Base-by-base conservation (phyloP, 2,113 vertebrate genomes). In the Myrmophylax atrothorax region DNA sequence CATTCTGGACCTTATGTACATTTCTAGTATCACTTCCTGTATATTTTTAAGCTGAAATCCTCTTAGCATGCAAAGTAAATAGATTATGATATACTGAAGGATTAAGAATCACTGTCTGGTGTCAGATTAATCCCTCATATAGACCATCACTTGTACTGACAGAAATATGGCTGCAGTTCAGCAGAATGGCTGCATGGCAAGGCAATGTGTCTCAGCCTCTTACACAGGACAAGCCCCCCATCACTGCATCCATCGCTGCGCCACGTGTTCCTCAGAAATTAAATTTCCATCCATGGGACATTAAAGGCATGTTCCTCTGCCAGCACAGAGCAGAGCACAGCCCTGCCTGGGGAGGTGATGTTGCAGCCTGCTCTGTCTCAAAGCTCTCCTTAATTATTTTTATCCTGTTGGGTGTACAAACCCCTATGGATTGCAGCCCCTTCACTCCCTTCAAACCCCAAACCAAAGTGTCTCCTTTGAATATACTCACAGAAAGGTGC, bases 31-130 rank as follows among this genome's bases (percentile, higher is more conserved):
- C 96, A 95, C 96, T 98, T 98, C 98, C 98, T 98, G 97, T 99
- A 98, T 98, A 98, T 98, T 98, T 99, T 98, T 98, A 98, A 98
- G 97, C 97, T 97, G 97, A 99, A 99, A 99, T 99, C 98, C 98
- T 99, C 98, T 99, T 99, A 99, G 98, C 98, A 98, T 99, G 98
- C 98, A 98, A 98, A 99, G 98, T 99, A 99, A 99, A 99, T 98
- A 99, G 99, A 99, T 99, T 99, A 99, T 98, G 98, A 99, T 99
- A 99, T 98, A 98, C 97, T 97, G 97, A 98, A 98, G 98, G 98
- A 99, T 99, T 99, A 99, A 97, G 97, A 98, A 98, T 98, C 97
- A 98, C 98, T 98, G 98, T 98, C 97, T 98, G 99, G 98, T 99
- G 98, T 99, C 99, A 99, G 98, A 99, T 99, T 99, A 99, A 99